phyloP scores from a whole-genome alignment of 2,888 invertebrate species.

The Drosophila maculinotata region DNA sequence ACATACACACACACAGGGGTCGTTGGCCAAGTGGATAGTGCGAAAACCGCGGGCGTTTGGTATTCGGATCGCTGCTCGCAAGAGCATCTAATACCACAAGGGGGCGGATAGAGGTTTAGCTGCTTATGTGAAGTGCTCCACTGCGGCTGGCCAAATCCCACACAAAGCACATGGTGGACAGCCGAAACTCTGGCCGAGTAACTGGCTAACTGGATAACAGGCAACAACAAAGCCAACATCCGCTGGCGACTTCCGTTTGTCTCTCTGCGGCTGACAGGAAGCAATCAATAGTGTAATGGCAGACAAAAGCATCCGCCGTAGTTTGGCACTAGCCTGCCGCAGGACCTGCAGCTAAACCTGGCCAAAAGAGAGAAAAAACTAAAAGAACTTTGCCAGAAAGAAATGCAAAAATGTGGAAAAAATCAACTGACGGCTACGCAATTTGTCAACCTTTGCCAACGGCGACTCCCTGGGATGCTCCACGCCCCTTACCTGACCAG shows the following conservation, averaged over 20 bases:
- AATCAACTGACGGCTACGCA: constrained; percentile 45
- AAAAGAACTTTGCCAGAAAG: constrained; percentile 11
- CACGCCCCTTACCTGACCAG: not conserved
- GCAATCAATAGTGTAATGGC: constrained; percentile 81
- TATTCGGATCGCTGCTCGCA: constrained; percentile 6
- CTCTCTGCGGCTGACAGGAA: constrained; percentile 77
- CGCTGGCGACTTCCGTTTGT: constrained; percentile 67
- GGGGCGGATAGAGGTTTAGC: constrained; percentile 8
- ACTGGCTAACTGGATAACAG: constrained; percentile 27
- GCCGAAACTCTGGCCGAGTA: constrained; percentile 24
- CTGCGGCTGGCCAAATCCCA: constrained; percentile 45
- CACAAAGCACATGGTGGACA: constrained; percentile 46
- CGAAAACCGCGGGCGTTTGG: constrained; percentile 40
- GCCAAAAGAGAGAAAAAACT: not conserved
- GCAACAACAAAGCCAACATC: constrained; percentile 64
- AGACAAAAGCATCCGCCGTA: constrained; percentile 72
- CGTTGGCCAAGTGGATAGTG: constrained; percentile 17
- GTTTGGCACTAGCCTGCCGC: constrained; percentile 41
- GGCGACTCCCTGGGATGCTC: not conserved
- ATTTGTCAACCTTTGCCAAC: constrained; percentile 65
- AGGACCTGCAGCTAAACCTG: constrained; percentile 9
- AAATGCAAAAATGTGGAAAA: constrained; percentile 47
- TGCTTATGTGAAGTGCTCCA: constrained; percentile 50
- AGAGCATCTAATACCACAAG: constrained; percentile 11
- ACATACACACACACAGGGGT: constrained; percentile 5